phyloP scores from a whole-genome alignment of 2,888 invertebrate genomes.

The Lampropteryx suffumata region DNA sequence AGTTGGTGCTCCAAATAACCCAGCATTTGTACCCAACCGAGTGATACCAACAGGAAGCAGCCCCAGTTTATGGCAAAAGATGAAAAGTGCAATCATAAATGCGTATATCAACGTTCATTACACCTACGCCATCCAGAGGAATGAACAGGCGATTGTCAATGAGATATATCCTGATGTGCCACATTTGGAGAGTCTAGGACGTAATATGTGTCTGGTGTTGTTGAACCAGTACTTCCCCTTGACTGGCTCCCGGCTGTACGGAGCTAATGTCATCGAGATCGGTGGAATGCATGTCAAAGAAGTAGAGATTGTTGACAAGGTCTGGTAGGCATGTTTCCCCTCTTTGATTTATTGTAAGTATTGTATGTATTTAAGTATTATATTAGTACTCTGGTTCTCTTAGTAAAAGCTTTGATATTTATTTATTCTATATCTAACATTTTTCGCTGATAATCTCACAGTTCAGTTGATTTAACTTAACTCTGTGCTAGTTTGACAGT shows the following conservation, averaged over 20 bases:
- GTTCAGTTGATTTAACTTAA: too few relatives aligned
- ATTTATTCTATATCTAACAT: too few relatives aligned
- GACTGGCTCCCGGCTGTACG: constrained; percentile 70
- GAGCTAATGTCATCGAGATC: constrained; percentile 76
- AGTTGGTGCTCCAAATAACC: constrained; percentile 81
- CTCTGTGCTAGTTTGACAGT: too few relatives aligned
- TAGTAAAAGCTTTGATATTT: too few relatives aligned
- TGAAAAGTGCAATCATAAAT: constrained; percentile 62
- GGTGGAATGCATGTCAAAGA: constrained; percentile 73
- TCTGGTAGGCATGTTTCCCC: not conserved
- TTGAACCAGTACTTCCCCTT: constrained; percentile 79
- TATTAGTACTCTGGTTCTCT: too few relatives aligned
- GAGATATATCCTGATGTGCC: constrained; percentile 42
- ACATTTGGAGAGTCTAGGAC: constrained; percentile 46
- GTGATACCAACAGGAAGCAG: constrained; percentile 66
- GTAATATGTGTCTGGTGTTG: constrained; percentile 46
- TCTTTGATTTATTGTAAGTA: too few relatives aligned
- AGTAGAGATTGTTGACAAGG: constrained; percentile 29
- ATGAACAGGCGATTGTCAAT: constrained; percentile 42
- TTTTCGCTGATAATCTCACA: too few relatives aligned
- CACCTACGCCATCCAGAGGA: constrained; percentile 40
- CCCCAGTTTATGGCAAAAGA: constrained; percentile 65
- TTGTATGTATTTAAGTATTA: too few relatives aligned
- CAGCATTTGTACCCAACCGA: constrained; percentile 80
- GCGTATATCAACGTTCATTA: constrained; percentile 41